A percentile compares a stretch with the other conserved stretches of the same genome.
Conservation (phyloP, 2,113 vertebrate species). For the Arvicanthis niloticus region DNA sequence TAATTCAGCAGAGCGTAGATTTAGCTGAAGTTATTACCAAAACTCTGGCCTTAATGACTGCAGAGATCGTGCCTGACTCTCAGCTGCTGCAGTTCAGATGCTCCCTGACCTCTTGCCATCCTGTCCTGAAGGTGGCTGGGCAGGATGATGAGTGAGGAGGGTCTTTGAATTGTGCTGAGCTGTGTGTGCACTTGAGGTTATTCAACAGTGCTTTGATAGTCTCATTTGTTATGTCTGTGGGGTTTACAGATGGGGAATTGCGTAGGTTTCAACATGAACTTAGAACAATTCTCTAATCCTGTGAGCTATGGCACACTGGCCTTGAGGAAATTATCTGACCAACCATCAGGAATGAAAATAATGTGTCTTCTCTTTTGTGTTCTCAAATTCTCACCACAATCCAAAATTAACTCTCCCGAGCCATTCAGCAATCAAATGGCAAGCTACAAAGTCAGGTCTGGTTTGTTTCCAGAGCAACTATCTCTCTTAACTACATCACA, state of each 20-base stretch:
- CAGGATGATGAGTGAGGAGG: background rate
- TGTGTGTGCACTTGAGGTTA: background rate
- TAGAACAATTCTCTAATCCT: background rate
- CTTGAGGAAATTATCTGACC: background rate
- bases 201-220: background rate
- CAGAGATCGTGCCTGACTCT: background rate
- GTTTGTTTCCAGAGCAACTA: slow-evolving; percentile 9
- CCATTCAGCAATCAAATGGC: background rate
- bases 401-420: background rate
- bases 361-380: background rate
- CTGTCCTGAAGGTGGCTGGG: background rate
- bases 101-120: background rate
- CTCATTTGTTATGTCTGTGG: background rate
- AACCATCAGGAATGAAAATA: background rate
- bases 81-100: background rate
- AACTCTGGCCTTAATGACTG: slow-evolving; percentile 29
- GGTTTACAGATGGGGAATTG: background rate
- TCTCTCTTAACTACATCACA: background rate
- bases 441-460: background rate
- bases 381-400: background rate
- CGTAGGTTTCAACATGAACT: background rate
- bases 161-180: background rate
- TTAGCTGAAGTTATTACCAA: background rate
- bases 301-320: background rate
- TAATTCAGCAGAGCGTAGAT: background rate